Percentiles rank a stretch among this genome's conserved stretches.
These are phyloP conservation scores for Indri indri DNA, from an alignment of 2,113 vertebrate species.

Conservation along the genomic window DNA sequence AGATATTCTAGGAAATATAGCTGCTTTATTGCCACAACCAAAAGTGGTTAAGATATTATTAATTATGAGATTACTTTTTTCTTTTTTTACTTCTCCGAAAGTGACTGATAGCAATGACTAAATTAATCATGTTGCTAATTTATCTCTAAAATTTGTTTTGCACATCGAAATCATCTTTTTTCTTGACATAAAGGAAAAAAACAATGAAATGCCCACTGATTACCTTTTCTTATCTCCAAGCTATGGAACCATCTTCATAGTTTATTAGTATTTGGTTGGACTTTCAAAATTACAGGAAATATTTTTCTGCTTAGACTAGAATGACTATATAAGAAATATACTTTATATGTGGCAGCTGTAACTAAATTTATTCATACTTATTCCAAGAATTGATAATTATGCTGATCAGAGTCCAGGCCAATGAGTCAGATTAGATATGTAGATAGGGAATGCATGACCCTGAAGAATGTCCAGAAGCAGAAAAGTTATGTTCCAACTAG, in stretches of 20 bases:
- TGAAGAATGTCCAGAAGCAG: background rate
- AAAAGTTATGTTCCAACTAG: background rate
- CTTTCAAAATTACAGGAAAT: background rate
- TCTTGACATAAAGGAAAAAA: background rate
- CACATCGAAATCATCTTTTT: background rate
- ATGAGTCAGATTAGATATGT: background rate
- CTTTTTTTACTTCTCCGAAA: background rate
- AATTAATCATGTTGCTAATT: background rate
- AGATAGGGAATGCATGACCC: background rate
- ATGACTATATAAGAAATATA: background rate
- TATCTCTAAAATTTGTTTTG: background rate
- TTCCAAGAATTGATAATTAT: background rate
- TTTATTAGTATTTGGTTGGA: background rate
- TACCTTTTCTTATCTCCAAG: background rate
- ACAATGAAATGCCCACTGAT: background rate
- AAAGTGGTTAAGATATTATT: background rate
- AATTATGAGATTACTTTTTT: background rate
- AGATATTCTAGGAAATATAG: background rate
- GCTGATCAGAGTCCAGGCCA: background rate
- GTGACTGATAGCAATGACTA: background rate
- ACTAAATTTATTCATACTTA: background rate
- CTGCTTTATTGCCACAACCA: background rate
- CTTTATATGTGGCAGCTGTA: background rate
- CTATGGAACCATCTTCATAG: background rate
- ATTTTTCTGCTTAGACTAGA: background rate